phyloP scores from a whole-genome alignment of 37 sponge, comb jelly and placozoan species.

The Geodia barretti region DNA sequence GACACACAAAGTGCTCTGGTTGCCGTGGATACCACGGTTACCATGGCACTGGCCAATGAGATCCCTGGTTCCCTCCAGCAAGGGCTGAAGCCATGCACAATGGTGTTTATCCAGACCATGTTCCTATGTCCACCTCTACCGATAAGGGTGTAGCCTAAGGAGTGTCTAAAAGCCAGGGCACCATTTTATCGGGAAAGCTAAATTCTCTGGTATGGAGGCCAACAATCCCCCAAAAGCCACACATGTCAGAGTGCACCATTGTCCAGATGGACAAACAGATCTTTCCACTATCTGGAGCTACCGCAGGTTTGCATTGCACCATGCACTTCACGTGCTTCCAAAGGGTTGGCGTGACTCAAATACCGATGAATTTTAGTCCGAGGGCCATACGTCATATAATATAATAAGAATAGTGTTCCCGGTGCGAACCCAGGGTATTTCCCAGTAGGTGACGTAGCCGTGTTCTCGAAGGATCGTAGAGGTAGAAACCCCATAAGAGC shows the following conservation, averaged over 20 bases:
- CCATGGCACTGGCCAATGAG: not conserved
- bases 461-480: not conserved
- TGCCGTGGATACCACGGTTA: not conserved
- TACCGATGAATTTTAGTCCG: no score
- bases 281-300: no score
- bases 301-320: not conserved
- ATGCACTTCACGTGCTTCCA: not conserved
- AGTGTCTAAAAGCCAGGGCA: not conserved
- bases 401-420: no score
- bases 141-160: not conserved
- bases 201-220: not conserved
- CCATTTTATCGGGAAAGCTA: not conserved
- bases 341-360: no score
- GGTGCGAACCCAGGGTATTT: no score
- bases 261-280: not conserved
- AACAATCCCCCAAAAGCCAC: not conserved
- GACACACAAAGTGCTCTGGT: not conserved
- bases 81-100: not conserved
- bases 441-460: no score
- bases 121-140: not conserved
- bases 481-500: not conserved
- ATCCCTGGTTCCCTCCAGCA: not conserved
- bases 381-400: no score
- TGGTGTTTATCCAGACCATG: not conserved
- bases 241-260: not conserved